Evolutionary conservation across 2,797 vertebrate species (phyloP), one percentile per base, ranked within the genome.

Genomic region (Esox masquinongy): DNA sequence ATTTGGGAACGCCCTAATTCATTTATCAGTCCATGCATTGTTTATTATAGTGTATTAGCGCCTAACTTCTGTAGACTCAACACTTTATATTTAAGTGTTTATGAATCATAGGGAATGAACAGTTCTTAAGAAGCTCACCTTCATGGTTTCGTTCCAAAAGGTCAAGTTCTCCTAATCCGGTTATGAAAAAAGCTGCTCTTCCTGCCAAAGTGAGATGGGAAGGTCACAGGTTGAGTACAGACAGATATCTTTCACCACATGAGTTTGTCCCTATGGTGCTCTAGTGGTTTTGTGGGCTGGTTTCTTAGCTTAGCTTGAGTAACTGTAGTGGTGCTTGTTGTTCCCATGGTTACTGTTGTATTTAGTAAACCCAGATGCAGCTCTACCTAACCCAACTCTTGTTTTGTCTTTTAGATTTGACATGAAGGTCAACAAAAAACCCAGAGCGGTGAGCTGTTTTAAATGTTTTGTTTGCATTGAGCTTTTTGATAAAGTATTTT

Each of bases 391-490:
- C 71, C 4, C 17, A 82, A 81, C 88, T 89, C 90, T 92, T 31
- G 15, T 29, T 19, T 31, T 31, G 6, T 36, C 12, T 34, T 81
- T 14, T 88, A 99, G 98, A 94, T 99, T 98, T 91, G 98, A 99
- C 94, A 95, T 99, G 96, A 99, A 99, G 92, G 94, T 99, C 87
- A 99, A 99, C 95, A 99, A 99, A 95, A 99, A 99, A 87, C 97
- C 98, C 59, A 93, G 98, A 95, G 95, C 97, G 74, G 98, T 99
- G 94, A 98, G 98, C 2, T 47, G 24, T 22, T 47, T 14, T 39
- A 34, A 50, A 26, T 11, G 47, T 1, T 8, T 59, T 0, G 53
- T 3, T n/a, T 71, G 56, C 56, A 61, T 61, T 24, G 22, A 61
- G 56, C n/a, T 61, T 12, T 61, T 47, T 14, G 11, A 61, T 26